Percentiles rank a stretch among this genome's conserved stretches.
Conservation (phyloP, 2,797 vertebrate genomes). For the Coregonus ussuriensis region DNA sequence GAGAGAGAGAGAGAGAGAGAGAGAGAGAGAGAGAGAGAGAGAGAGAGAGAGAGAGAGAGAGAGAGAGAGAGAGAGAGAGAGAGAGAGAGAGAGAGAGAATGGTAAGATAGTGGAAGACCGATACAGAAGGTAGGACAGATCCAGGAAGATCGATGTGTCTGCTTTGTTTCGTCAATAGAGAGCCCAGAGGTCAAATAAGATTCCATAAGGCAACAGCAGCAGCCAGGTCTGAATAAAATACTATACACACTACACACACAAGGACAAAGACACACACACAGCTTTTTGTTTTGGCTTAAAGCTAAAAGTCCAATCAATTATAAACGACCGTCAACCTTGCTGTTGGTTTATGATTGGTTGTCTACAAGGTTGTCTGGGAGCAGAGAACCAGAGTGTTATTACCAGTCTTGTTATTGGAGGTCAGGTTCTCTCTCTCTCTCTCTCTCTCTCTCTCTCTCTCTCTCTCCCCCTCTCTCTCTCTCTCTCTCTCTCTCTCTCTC, state of each 20-base stretch:
- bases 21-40: background rate
- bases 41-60: background rate
- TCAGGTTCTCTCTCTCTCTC: too few species aligned
- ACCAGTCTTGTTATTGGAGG: too few species aligned
- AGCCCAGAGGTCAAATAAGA: background rate
- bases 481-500: background rate
- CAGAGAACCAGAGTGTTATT: too few species aligned
- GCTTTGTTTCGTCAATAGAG: background rate
- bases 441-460: background rate
- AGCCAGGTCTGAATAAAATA: background rate
- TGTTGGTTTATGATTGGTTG: background rate
- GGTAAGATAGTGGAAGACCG: background rate
- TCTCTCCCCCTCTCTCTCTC: background rate
- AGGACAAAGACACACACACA: too few species aligned
- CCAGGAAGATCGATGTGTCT: background rate
- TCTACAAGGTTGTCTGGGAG: background rate
- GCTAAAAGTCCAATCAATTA: too few species aligned
- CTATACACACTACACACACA: background rate
- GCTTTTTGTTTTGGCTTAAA: background rate
- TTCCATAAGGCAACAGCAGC: background rate
- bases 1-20: background rate
- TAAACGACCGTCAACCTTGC: background rate
- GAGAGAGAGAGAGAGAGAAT: background rate
- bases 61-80: background rate
- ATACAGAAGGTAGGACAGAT: background rate